Evolutionary conservation across 2,113 vertebrate species (phyloP), one percentile per base, ranked within the genome.

Genomic region (Benitochromis conjunctus): DNA sequence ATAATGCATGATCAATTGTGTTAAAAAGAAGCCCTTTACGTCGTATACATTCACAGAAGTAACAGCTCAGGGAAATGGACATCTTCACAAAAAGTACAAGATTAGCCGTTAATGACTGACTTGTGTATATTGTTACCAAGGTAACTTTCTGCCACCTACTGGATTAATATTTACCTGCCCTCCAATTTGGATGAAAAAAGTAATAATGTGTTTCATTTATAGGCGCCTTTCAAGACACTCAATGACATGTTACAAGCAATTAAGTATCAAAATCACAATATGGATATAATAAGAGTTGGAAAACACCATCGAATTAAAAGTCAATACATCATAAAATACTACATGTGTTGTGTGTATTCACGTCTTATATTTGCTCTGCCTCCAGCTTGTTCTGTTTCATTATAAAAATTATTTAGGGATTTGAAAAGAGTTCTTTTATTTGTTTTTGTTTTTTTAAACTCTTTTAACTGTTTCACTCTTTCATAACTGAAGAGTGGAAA

Each of bases 141-240:
- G 92, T 76, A 91, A 93, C 74, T 81, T 92, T 94, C 92, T 94
- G 93, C 93, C 93, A 92, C 90, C 93, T 94, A 89, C 92, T 94
- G 93, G 93, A 91, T 86, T 81, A 83, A 62, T 87, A 48, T 88
- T 87, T 86, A 84, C 18, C 79, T 92, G 57, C 51, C 80, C 57
- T 87, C 10, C n/a, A 43, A 31, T 55, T 12, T 83, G n/a, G 21
- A 79, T 55, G 14, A 36, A n/a, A 77, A 58, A 48, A 31, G 12
- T 14, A 7, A 51, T 9, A 18, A 66, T 66, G 62, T 66, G 62
- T 66, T 66, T 21, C 38, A 38, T 66, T 38, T 66, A 38, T 21
- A 66, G 62, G 19, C 62, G 13, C 19, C 34, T 66, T 66, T 66
- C 19, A 21, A 13, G 62, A 38, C 19, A 66, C 11, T 21, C 34